Base-by-base conservation (phyloP, 1,140 invertebrate genomes). In the Drosophila arawakana region DNA sequence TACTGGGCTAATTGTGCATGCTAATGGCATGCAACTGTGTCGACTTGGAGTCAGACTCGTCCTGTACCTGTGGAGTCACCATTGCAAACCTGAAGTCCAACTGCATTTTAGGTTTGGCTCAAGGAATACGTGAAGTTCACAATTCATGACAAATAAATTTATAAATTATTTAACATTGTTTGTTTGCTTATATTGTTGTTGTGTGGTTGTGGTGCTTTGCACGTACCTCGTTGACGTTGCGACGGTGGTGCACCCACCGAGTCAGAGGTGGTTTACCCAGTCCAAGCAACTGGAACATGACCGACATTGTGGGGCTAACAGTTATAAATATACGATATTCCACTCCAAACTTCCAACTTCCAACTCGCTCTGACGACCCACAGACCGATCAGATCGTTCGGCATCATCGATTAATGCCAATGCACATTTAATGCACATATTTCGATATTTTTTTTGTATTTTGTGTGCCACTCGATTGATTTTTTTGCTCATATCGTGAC, bases 1-100 rank as follows among this genome's bases (percentile, higher is more conserved):
- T 54, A 47, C 61, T 69, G 71, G 80, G 73, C 84, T 89, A 89
- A 89, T 89, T 89, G 78, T 89, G 84, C 76, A 89, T 89, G 84
- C 84, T 89, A 89, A 89, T 89, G 84, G 78, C 84, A 89, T 89
- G 84, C 84, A 89, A 89, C 80, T 89, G 84, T 89, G 84, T 71
- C 84, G 62, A 89, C 18, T 34, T 49, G 13, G 18, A 78, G 41
- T 65, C 52, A 13, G 34, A 55, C 41, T 46, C 65, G 76, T 88
- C 80, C 83, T 86, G 83, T 88, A 88, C 79, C 82, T 86, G 82
- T 37, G 68, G 60, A 72, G 68, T 76, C 68, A 65, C 30, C 37
- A 9, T 10, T n/a, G 55, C 15, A 15, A 18, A 2, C 7, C 30
- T 54, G 30, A 34, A 35, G 62, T 34, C 46, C 34, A 71, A 52